These are phyloP conservation scores for Hippopotamus amphibius DNA, from an alignment of 2,113 vertebrate species.

Conservation along the genomic window DNA sequence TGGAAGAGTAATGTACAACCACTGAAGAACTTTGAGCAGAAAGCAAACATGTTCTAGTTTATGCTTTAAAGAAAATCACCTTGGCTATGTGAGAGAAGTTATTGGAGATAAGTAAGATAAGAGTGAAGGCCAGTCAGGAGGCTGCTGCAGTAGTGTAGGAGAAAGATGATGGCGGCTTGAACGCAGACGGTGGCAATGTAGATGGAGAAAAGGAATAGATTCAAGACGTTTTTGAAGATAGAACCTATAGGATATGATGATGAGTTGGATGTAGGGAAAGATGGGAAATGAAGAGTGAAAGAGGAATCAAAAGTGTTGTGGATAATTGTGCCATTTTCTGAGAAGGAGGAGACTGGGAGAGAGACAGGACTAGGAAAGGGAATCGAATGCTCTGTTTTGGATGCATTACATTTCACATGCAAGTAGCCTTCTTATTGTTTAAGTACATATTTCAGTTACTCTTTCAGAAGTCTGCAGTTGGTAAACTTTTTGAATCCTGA, in stretches of 20 bases:
- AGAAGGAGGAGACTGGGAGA: neutral
- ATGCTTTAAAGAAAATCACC: neutral
- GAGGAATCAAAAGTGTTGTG: neutral
- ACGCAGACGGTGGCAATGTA: neutral
- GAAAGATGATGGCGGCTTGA: neutral
- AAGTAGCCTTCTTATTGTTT: neutral
- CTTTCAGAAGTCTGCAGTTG: neutral
- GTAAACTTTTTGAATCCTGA: neutral
- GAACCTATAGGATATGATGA: neutral
- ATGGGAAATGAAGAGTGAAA: neutral
- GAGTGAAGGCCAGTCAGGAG: neutral
- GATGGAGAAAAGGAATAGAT: neutral
- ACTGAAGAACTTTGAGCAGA: neutral
- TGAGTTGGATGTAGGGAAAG: neutral
- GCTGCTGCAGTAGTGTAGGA: neutral
- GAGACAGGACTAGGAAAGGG: neutral
- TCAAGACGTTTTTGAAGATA: neutral
- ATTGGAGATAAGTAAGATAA: neutral
- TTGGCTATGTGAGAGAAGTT: neutral
- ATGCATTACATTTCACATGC: neutral
- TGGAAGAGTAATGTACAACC: neutral
- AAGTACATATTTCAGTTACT: neutral
- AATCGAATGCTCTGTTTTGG: neutral
- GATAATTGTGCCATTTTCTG: neutral
- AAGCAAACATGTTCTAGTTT: neutral